Percentiles rank a stretch among this genome's conserved stretches.
These are phyloP conservation scores for Eupithecia abbreviata DNA, from an alignment of 2,888 invertebrate species.

Conservation along the genomic window DNA sequence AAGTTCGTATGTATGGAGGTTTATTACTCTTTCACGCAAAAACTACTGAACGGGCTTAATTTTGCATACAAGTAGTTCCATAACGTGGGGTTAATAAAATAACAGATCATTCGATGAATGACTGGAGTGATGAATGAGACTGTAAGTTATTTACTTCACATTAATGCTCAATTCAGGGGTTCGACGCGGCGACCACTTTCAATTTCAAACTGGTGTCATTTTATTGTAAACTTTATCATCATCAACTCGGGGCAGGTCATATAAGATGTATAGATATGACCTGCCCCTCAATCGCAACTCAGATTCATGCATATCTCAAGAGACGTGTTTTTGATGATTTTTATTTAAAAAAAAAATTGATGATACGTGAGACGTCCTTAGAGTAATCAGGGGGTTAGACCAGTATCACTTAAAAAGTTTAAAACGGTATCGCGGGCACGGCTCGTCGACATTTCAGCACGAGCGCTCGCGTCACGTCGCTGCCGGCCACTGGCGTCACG, in stretches of 20 bases:
- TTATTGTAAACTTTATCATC: neutral
- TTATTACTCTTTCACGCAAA: too few species aligned
- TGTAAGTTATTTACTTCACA: neutral
- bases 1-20: too few species aligned
- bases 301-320: neutral
- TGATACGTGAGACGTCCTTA: too few species aligned
- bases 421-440: neutral
- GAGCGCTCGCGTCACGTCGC: neutral
- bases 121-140: neutral
- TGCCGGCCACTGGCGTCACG: neutral
- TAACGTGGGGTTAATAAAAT: neutral
- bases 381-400: neutral
- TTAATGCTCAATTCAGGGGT: neutral
- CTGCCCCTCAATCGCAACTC: neutral
- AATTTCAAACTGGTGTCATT: neutral
- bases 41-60: too few species aligned
- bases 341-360: too few species aligned
- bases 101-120: neutral
- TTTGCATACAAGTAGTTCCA: too few species aligned
- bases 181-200: neutral
- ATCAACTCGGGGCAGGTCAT: too few species aligned
- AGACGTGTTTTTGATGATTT: too few species aligned
- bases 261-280: too few species aligned
- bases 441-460: neutral
- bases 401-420: neutral